These are phyloP conservation scores for Corbicula japonica DNA, from an alignment of 2,888 invertebrate genomes.

Conservation along the genomic window DNA sequence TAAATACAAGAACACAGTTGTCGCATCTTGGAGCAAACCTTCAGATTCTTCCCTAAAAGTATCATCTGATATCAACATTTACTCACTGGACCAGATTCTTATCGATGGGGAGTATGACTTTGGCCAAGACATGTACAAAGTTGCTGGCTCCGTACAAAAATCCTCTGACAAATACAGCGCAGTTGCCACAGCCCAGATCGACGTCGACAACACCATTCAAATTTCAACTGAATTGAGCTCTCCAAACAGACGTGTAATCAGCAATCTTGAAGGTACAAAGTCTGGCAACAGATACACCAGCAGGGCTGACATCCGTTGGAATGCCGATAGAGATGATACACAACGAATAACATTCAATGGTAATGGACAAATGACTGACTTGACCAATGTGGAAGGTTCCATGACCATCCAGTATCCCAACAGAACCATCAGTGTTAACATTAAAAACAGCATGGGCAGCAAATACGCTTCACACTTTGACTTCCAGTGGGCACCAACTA, in stretches of 20 bases:
- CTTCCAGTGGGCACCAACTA: conserved; percentile 59
- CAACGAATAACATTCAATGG: conserved; percentile 57
- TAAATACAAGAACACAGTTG: conserved; percentile 59
- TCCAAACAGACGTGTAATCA: conserved; percentile 68
- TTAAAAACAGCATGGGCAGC: conserved; percentile 60
- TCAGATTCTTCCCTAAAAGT: conserved; percentile 56
- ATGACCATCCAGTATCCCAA: conserved; percentile 60
- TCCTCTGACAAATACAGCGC: conserved; percentile 64
- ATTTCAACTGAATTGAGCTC: conserved; percentile 60
- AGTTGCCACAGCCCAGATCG: conserved; percentile 52
- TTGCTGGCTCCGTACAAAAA: conserved; percentile 48
- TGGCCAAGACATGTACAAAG: conserved; percentile 60
- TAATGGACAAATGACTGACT: conserved; percentile 47
- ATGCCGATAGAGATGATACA: conserved; percentile 71
- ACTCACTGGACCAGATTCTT: conserved; percentile 55
- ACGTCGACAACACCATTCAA: conserved; percentile 47
- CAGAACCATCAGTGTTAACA: conserved; percentile 54
- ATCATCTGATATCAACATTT: conserved; percentile 66
- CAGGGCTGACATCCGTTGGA: conserved; percentile 71
- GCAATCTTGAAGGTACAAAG: conserved; percentile 63
- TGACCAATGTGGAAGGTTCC: conserved; percentile 58
- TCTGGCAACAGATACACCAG: conserved; percentile 52
- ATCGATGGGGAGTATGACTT: conserved; percentile 65
- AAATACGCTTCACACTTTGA: conserved; percentile 67
- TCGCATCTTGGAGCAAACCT: conserved; percentile 60